phyloP scores from a whole-genome alignment of 2,113 vertebrate genomes.

The Calidris pygmaea region DNA sequence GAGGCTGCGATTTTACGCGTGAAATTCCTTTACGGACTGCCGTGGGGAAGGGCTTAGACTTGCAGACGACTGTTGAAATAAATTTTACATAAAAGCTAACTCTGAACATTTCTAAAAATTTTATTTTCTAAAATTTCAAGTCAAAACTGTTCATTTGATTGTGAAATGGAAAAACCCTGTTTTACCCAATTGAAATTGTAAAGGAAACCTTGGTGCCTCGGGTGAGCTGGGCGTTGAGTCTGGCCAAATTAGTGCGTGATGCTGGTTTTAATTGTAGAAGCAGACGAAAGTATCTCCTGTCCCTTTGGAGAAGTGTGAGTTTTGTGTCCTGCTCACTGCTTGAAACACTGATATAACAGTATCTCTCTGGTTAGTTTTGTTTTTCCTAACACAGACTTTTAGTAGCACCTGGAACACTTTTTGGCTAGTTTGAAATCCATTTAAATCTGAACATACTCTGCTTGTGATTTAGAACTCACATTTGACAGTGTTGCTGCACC shows the following conservation, averaged over 20 bases:
- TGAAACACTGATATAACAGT: rapidly evolving
- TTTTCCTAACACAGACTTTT: background rate
- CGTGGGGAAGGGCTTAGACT: background rate
- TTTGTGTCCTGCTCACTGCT: rapidly evolving
- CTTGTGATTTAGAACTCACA: rapidly evolving
- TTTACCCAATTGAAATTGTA: background rate
- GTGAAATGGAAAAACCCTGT: background rate
- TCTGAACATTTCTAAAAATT: background rate
- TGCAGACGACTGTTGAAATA: background rate
- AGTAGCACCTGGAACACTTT: background rate
- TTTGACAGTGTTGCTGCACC: rapidly evolving
- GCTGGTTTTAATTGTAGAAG: background rate
- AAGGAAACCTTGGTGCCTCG: background rate
- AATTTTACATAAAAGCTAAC: background rate
- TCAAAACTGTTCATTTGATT: background rate
- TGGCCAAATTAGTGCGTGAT: rapidly evolving
- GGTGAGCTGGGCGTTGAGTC: background rate
- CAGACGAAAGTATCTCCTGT: background rate
- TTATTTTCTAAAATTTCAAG: background rate
- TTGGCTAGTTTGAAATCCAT: rapidly evolving
- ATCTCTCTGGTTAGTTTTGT: background rate
- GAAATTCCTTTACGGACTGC: background rate
- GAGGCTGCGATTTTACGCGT: background rate
- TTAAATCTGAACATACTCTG: background rate
- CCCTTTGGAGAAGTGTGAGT: background rate